A percentile compares a stretch with the other conserved stretches of the same genome.
Evolutionary conservation across 2,888 invertebrate genomes (phyloP).

Genomic region (Bombylius discolor): DNA sequence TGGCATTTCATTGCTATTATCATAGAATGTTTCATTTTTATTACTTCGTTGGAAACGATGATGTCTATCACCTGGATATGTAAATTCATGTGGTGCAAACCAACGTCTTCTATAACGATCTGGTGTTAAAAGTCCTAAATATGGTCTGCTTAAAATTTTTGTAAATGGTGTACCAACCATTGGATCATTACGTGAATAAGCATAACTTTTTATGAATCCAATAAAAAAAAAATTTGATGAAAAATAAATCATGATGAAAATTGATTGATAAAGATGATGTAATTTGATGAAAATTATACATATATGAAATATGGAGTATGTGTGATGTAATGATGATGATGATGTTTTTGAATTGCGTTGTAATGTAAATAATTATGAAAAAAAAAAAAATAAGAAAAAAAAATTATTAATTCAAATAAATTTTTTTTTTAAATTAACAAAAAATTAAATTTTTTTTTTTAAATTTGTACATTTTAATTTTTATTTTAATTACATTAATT

Average conservation of each 20-base stretch:
- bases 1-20: too few relatives aligned
- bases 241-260: neutral
- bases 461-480: too few relatives aligned
- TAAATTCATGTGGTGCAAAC: neutral
- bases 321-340: neutral
- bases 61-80: neutral
- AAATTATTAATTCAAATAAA: too few relatives aligned
- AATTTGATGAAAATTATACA: neutral
- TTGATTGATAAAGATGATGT: too few relatives aligned
- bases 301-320: neutral
- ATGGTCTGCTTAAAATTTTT: neutral
- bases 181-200: neutral
- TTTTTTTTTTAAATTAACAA: too few relatives aligned
- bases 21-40: neutral
- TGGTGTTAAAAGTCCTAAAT: conserved; percentile 2
- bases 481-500: too few relatives aligned
- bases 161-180: conserved; percentile 5
- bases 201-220: neutral
- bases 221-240: neutral
- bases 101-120: neutral
- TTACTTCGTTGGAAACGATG: neutral
- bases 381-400: too few relatives aligned
- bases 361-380: too few relatives aligned
- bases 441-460: too few relatives aligned
- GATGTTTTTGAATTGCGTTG: neutral